phyloP scores from a whole-genome alignment of 2,888 invertebrate species.

The Scrobipalpa costella region DNA sequence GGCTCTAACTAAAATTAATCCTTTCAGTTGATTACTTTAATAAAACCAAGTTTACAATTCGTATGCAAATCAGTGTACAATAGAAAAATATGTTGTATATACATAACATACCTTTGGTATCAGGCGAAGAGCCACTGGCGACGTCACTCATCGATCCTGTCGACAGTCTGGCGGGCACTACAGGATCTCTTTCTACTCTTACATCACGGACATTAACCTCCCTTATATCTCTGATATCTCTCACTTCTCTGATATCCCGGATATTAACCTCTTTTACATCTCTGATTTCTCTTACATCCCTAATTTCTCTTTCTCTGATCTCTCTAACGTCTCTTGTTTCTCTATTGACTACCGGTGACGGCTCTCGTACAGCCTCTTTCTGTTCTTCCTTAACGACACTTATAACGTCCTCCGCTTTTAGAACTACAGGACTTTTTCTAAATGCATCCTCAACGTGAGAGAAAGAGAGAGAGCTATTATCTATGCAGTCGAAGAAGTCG shows the following conservation, averaged over 20 bases:
- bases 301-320: too few relatives aligned
- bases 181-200: background rate
- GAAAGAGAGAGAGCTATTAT: slow-evolving; percentile 75
- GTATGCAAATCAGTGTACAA: too few relatives aligned
- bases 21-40: too few relatives aligned
- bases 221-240: background rate
- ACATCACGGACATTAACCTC: background rate
- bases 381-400: slow-evolving; percentile 47
- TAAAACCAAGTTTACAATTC: too few relatives aligned
- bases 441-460: slow-evolving; percentile 77
- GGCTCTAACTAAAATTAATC: too few relatives aligned
- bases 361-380: slow-evolving; percentile 51
- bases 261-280: slow-evolving; percentile 34
- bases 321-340: slow-evolving; percentile 7
- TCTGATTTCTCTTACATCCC: too few relatives aligned
- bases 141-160: slow-evolving; percentile 84
- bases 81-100: too few relatives aligned
- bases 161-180: slow-evolving; percentile 72
- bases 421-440: slow-evolving; percentile 69
- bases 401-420: slow-evolving; percentile 56
- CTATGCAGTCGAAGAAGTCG: slow-evolving; percentile 77
- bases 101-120: slow-evolving; percentile 76
- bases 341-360: slow-evolving; percentile 38
- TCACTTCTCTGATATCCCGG: slow-evolving; percentile 46
- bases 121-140: slow-evolving; percentile 84